Conservation (phyloP, 2,113 vertebrate genomes). For the Dermatemys mawii region DNA sequence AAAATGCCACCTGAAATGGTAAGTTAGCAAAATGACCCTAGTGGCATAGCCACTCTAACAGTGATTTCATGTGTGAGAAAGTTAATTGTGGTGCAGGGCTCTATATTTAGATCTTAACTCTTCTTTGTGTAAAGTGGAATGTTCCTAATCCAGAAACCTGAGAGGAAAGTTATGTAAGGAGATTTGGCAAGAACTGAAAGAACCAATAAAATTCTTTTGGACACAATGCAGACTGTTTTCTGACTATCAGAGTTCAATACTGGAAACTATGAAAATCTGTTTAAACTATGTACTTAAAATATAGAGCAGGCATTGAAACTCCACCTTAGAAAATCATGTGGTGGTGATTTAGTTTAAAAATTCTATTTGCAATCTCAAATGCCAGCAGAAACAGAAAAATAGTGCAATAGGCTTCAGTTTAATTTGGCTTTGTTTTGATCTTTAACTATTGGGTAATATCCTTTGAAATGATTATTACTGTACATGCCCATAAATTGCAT, state of each 20-base stretch:
- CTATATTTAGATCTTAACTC: constrained; percentile 43
- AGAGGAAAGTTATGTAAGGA: constrained; percentile 63
- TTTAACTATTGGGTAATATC: background rate
- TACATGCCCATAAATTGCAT: background rate
- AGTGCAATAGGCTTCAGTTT: background rate
- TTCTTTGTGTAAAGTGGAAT: constrained; percentile 31
- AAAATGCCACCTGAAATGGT: background rate
- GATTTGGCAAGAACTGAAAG: constrained; percentile 49
- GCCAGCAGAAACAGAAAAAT: background rate
- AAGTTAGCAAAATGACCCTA: background rate
- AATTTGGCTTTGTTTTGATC: background rate
- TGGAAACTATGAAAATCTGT: background rate
- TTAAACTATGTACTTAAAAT: background rate
- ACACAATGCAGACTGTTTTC: background rate
- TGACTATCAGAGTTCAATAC: background rate
- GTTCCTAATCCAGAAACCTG: constrained; percentile 70
- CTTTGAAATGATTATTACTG: background rate
- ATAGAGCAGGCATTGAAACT: background rate
- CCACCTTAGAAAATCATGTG: background rate
- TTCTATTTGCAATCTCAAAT: background rate
- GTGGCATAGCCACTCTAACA: background rate
- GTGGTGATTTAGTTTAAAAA: background rate
- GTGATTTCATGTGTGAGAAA: constrained; percentile 43
- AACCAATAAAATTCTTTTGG: constrained; percentile 36
- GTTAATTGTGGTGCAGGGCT: background rate